Evolutionary conservation across 2,888 invertebrate genomes (phyloP).

Genomic region (Ganaspis brasiliensis): DNA sequence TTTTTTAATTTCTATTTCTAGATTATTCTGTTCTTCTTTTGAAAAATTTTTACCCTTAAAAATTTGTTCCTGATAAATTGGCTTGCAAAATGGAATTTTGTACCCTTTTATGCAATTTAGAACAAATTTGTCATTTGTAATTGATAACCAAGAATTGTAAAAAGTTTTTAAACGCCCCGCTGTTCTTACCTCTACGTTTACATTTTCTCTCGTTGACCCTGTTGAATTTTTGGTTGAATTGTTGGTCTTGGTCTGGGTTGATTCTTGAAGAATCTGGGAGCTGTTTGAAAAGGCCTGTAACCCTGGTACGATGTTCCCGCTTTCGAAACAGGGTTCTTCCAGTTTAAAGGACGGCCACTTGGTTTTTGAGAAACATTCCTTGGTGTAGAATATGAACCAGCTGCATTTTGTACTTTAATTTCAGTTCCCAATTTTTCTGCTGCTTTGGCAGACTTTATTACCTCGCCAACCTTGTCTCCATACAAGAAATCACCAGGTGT

Average conservation of each 20-base stretch:
- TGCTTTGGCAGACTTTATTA: constrained; percentile 50
- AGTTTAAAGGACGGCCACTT: constrained; percentile 48
- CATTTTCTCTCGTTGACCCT: constrained; percentile 26
- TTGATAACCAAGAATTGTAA: constrained; percentile 31
- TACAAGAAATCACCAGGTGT: constrained; percentile 47
- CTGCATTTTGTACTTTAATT: constrained; percentile 33
- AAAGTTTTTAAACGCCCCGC: constrained; percentile 24
- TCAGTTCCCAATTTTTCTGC: constrained; percentile 29
- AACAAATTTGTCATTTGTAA: constrained; percentile 47
- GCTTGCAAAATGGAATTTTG: constrained; percentile 16
- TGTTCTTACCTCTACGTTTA: constrained; percentile 22
- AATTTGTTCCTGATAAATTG: background rate
- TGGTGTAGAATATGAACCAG: constrained; percentile 4
- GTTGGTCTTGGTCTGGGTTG: no score
- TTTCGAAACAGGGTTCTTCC: constrained; percentile 48
- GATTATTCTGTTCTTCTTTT: background rate
- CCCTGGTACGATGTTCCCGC: constrained; percentile 51
- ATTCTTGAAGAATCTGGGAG: constrained; percentile 20
- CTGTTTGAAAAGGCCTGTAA: constrained; percentile 27
- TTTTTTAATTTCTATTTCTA: background rate
- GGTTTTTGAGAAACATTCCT: constrained; percentile 19
- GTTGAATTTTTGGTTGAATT: background rate
- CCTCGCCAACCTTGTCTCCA: constrained; percentile 47
- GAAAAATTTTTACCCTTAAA: background rate
- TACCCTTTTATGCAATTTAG: constrained; percentile 43